Base-by-base conservation (phyloP, 2,888 invertebrate species). In the Limnephilus marmoratus region DNA sequence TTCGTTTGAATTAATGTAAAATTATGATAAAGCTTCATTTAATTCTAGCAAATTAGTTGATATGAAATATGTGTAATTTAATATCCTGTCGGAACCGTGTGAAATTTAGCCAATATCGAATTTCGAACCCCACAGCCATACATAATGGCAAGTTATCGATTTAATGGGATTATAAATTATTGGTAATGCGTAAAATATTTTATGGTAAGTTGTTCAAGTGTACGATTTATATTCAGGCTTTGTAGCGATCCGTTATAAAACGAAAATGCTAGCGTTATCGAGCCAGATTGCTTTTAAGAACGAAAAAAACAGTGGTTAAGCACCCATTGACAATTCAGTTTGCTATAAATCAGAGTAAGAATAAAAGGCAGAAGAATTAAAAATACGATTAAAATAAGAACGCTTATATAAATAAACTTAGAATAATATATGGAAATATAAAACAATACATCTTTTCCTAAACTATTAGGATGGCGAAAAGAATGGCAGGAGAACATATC, bases 211-310 rank as follows among this genome's bases (percentile, higher is more conserved):
- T 45, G 85, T 41, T 41, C 85, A 41, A 85, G 41, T 85, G 11
- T 37, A 41, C 45, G n/a, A 85, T 85, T 85, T 45, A 41, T 41
- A 85, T 85, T 85, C 85, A 37, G 85, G 45, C 24, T 45, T 41
- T 37, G n/a, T 41, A 41, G 41, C 41, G 24, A 41, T 41, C 41
- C 11, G 2, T 37, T 85, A 68, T 68, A 68, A 1, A 18, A 24
- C 5, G 45, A 85, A 85, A 85, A 85, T 85, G 85, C n/a, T 45
- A 0, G 41, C 53, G 53, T 68, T 68, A 18, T 68, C 18, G 24
- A 18, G 1, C 53, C 7, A 68, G 24, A 68, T 68, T 68, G 24
- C 5, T 68, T 24, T 68, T 24, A 68, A 18, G 24, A 68, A 68
- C 5, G 24, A 3, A 49, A 49, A 49, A 13, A 49, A 15, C 15